These are phyloP conservation scores for Percopsis omiscomaycus DNA, from an alignment of 2,797 vertebrate species.

Conservation along the genomic window DNA sequence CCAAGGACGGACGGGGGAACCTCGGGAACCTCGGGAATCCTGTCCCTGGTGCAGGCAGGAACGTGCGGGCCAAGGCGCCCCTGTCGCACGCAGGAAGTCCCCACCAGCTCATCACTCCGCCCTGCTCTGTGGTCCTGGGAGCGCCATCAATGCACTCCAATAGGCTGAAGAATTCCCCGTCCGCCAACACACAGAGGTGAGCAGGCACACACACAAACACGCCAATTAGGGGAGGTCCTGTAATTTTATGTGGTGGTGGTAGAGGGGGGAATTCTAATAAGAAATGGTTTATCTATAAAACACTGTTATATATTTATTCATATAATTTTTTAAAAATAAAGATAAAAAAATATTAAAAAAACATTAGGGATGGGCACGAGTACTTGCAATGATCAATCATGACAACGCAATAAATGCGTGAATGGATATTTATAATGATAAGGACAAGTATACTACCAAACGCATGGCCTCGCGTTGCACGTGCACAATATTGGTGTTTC, in stretches of 20 bases:
- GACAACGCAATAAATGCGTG: no score
- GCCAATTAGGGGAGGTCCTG: not conserved
- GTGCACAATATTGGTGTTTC: no score
- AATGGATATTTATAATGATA: no score
- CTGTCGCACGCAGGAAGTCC: slow-evolving; percentile 77
- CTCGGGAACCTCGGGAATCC: slow-evolving; percentile 78
- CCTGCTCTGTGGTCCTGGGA: slow-evolving; percentile 89
- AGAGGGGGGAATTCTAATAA: no score
- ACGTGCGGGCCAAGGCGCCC: slow-evolving; percentile 75
- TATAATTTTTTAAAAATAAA: no score
- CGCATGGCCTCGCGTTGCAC: no score
- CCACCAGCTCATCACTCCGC: slow-evolving; percentile 88
- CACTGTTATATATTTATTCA: no score
- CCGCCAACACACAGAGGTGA: slow-evolving; percentile 99
- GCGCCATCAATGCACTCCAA: slow-evolving; percentile 99
- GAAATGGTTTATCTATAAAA: no score
- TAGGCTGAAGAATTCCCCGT: slow-evolving; percentile 98
- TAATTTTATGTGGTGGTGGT: not conserved
- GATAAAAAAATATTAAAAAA: no score
- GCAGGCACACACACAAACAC: slow-evolving; percentile 14
- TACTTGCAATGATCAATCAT: no score
- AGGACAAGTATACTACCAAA: no score
- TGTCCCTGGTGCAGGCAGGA: slow-evolving; percentile 70
- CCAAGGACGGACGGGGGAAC: slow-evolving; percentile 80
- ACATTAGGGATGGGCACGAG: no score